phyloP scores from a whole-genome alignment of 1,140 invertebrate genomes.

The Hyles vespertilio region DNA sequence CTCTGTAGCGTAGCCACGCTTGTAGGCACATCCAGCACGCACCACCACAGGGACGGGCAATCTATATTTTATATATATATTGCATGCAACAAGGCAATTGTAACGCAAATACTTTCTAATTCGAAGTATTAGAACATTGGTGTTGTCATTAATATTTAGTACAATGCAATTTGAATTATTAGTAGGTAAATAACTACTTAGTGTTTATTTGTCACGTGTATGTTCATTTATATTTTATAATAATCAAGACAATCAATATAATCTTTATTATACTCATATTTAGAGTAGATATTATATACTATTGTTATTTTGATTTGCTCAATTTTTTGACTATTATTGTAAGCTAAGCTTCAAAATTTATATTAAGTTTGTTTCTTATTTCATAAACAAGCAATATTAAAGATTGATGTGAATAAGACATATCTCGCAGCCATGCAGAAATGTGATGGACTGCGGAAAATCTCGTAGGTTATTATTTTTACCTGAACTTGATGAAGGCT shows the following conservation, averaged over 20 bases:
- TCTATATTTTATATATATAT: conserved; percentile 12
- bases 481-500: too few relatives aligned
- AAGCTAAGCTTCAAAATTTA: conserved; percentile 48
- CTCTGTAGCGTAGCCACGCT: too few relatives aligned
- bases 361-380: conserved; percentile 54
- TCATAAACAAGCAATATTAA: conserved; percentile 31
- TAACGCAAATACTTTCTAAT: conserved; percentile 51
- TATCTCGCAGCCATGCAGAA: not conserved
- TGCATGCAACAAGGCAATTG: conserved; percentile 32
- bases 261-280: conserved; percentile 28
- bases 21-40: too few relatives aligned
- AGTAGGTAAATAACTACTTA: conserved; percentile 33
- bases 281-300: conserved; percentile 30
- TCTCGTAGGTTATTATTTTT: too few relatives aligned
- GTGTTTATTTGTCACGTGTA: conserved; percentile 48
- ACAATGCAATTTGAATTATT: conserved; percentile 54
- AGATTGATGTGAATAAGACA: conserved; percentile 10
- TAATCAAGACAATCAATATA: conserved; percentile 48
- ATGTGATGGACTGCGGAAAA: too few relatives aligned
- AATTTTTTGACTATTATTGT: conserved; percentile 68
- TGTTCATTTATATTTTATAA: conserved; percentile 40
- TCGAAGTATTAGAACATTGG: conserved; percentile 46
- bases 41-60: conserved; percentile 3
- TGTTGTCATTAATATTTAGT: conserved; percentile 60
- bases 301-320: conserved; percentile 74